Evolutionary conservation across 2,888 invertebrate genomes (phyloP).

Genomic region (Eristalinus aeneus): DNA sequence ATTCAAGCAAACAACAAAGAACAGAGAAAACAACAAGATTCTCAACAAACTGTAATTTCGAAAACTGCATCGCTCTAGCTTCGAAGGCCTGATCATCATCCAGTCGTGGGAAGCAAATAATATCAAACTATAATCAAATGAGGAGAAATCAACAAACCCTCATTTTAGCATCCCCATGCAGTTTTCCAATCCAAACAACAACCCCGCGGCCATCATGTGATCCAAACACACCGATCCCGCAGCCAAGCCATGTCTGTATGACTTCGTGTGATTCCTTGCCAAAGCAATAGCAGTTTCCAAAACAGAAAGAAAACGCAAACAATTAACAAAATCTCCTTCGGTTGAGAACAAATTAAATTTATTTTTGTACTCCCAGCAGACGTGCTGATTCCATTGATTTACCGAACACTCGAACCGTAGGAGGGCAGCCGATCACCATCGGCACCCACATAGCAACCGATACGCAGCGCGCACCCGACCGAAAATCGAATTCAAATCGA

Average conservation of each 20-base stretch:
- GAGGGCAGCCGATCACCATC: not conserved
- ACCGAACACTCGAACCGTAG: not conserved
- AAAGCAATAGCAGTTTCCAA: not conserved
- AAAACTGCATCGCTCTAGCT: too few species aligned
- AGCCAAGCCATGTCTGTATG: not conserved
- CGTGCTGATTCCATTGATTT: constrained; percentile 1
- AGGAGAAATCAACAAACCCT: too few species aligned
- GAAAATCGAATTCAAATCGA: not conserved
- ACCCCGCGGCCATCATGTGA: not conserved
- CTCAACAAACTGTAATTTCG: too few species aligned
- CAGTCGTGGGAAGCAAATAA: too few species aligned
- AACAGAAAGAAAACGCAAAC: not conserved
- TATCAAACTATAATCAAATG: not conserved
- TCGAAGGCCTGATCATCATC: too few species aligned
- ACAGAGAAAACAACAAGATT: too few species aligned
- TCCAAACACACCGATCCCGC: not conserved
- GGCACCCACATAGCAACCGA: not conserved
- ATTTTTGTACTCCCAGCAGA: constrained; percentile 5
- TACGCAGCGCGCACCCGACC: not conserved
- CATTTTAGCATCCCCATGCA: not conserved
- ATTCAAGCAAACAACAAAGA: too few species aligned
- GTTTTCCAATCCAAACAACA: not conserved
- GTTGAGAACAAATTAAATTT: constrained; percentile 1
- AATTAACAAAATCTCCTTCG: not conserved
- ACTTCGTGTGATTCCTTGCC: not conserved